Conservation (phyloP, 1,140 invertebrate genomes). For the Procambarus virginalis region DNA sequence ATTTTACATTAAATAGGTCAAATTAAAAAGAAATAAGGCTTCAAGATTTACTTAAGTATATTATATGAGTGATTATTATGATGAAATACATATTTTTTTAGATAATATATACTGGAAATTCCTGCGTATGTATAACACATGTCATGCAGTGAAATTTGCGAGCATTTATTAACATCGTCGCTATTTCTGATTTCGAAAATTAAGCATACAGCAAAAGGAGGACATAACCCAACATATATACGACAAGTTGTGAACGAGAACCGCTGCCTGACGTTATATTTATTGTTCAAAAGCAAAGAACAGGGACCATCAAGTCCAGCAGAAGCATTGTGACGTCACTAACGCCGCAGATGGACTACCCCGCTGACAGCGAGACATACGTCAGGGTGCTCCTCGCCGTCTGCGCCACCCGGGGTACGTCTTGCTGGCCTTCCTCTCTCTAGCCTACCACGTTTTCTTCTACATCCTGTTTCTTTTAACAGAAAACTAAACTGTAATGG, state of each 20-base stretch:
- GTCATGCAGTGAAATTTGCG: conserved; percentile 28
- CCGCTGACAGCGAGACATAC: conserved; percentile 38
- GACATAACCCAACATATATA: not conserved
- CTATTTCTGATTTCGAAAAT: not conserved
- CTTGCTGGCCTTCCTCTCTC: conserved; percentile 29
- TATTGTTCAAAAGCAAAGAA: conserved; percentile 28
- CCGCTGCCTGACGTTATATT: not conserved
- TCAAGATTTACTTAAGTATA: not conserved
- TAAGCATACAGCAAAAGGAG: not conserved
- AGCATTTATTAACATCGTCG: not conserved
- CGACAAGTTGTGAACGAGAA: not conserved
- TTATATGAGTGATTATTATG: not conserved
- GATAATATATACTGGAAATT: not conserved
- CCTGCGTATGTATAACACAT: conserved; percentile 5
- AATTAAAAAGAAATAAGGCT: not conserved
- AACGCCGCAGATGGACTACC: conserved; percentile 54
- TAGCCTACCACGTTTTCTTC: conserved; percentile 26
- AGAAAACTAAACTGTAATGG: not conserved
- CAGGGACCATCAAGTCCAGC: not conserved
- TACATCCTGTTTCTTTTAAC: not conserved
- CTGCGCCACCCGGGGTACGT: conserved; percentile 43
- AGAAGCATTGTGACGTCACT: conserved; percentile 45
- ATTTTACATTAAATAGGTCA: not conserved
- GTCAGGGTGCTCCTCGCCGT: not conserved
- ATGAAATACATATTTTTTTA: not conserved